Evolutionary conservation across 2,113 vertebrate species (phyloP), one percentile per base, ranked within the genome.

Genomic region (Lepus europaeus): DNA sequence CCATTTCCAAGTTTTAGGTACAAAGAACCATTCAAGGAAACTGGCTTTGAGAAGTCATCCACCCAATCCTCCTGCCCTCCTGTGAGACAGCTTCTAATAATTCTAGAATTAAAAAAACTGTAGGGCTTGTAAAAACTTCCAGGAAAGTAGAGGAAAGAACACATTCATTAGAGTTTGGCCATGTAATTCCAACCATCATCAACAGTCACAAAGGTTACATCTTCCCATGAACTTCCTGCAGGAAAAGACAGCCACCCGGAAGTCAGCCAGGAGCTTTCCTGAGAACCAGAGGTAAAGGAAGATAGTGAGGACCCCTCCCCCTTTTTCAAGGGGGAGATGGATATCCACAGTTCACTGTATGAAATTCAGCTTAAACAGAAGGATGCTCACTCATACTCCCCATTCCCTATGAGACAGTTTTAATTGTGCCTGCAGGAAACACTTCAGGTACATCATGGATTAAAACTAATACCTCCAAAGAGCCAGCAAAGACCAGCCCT

Each of bases 361-460:
- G 16, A 81, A 79, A 36, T 29, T 68, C 88, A n/a, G 31, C 29
- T 61, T n/a, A 53, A 33, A 16, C 10, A 25, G 76, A 63, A 51
- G 56, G 64, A 25, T 31, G 59, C 11, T 59, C 25, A 22, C 69
- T 27, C 53, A 68, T 0, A 9, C 45, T 86, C 79, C 8, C 88
- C 69, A n/a, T 5, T 16, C 3, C 61, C n/a, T 17, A 1, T 22
- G 61, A 90, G 69, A 72, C 39, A 63, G 29, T 51, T 69, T 89
- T 70, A 69, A 93, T 89, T 92, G 51, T 79, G 31, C 66, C 81
- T 36, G 29, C 49, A 79, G 95, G 49, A 51, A 73, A 73, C 33
- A 70, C 68, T 66, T 63, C 68, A 53, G 36, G 31, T 73, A 53
- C 23, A 27, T 5, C 53, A 29, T n/a, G 70, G 29, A 86, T 86